Conservation (phyloP, 2,888 invertebrate species). For the Bimastos eiseni region DNA sequence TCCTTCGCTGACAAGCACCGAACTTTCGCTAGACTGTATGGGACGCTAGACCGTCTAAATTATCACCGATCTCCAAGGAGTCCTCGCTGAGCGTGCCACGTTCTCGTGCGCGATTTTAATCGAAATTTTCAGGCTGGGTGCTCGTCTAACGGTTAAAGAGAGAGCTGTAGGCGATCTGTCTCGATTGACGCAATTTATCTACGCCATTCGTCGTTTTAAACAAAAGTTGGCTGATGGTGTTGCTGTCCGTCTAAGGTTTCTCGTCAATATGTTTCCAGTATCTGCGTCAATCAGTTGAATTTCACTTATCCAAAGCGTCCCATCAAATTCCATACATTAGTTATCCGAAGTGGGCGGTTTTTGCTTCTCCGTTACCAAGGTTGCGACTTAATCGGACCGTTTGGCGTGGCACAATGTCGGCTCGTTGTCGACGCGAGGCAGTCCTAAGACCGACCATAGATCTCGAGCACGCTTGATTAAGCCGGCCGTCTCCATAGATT, state of each 20-base stretch:
- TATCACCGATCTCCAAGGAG: background rate
- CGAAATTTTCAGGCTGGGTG: background rate
- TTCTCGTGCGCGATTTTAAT: background rate
- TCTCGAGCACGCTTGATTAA: background rate
- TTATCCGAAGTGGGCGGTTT: background rate
- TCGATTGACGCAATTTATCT: background rate
- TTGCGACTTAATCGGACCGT: constrained; percentile 6
- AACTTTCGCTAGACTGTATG: constrained; percentile 2
- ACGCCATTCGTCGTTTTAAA: background rate
- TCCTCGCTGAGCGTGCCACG: background rate
- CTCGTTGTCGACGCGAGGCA: background rate
- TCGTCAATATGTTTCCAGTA: background rate
- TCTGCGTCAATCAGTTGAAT: background rate
- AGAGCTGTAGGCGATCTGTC: background rate
- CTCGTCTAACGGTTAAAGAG: background rate
- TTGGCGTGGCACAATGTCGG: background rate
- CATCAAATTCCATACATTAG: constrained; percentile 6
- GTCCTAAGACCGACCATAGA: background rate
- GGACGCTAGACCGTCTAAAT: background rate
- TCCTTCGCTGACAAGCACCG: background rate
- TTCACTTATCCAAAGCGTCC: background rate
- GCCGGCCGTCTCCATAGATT: constrained; percentile 6
- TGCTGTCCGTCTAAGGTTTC: background rate
- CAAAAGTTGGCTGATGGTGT: background rate
- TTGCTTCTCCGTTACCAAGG: constrained; percentile 3